Percentiles rank a stretch among this genome's conserved stretches.
Evolutionary conservation across 2,797 vertebrate species (phyloP).

Genomic region (Acropternis orthonyx): DNA sequence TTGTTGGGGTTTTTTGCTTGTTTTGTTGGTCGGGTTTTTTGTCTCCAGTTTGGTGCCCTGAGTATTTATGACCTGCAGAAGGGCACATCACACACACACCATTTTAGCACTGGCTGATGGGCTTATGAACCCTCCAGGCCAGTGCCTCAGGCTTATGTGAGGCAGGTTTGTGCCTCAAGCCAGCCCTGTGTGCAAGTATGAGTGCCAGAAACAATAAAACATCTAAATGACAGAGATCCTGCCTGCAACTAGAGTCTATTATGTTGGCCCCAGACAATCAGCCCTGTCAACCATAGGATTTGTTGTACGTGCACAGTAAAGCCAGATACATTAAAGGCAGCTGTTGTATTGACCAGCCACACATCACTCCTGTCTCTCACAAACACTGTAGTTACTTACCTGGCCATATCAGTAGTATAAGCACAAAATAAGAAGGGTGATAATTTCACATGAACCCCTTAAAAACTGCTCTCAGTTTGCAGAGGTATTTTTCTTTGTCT

Average conservation of each 20-base stretch:
- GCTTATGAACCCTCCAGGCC: background rate
- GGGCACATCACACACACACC: background rate
- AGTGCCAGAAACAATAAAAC: background rate
- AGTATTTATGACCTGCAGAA: background rate
- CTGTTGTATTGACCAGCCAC: background rate
- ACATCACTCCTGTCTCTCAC: background rate
- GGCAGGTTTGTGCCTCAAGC: background rate
- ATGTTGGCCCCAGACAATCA: background rate
- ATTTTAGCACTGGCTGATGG: background rate
- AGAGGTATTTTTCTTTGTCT: background rate
- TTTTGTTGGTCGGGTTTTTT: background rate
- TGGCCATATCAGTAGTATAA: background rate
- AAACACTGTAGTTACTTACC: background rate
- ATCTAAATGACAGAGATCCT: background rate
- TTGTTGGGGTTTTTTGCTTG: background rate
- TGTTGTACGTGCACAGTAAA: background rate
- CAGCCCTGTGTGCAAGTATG: background rate
- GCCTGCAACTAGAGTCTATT: background rate
- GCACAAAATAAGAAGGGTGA: background rate
- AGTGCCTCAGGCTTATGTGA: background rate
- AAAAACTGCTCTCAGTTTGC: background rate
- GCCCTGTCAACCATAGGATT: background rate
- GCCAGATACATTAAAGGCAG: background rate
- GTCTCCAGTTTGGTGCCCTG: background rate
- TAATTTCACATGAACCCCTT: background rate